phyloP scores from a whole-genome alignment of 2,797 vertebrate species.

The Calcarius lapponicus region DNA sequence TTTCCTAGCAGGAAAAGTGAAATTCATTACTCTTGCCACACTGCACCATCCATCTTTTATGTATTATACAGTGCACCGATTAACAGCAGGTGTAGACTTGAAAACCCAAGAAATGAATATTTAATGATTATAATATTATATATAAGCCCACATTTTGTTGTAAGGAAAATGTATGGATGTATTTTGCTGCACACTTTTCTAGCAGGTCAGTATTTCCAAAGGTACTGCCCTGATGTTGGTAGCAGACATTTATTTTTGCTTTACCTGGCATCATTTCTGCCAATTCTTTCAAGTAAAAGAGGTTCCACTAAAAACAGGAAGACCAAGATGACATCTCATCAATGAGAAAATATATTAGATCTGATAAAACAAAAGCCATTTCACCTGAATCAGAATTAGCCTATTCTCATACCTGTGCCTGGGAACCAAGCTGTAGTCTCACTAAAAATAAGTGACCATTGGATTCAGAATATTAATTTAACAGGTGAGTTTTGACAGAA shows the following conservation, averaged over 20 bases:
- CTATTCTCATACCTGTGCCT: neutral
- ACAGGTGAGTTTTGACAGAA: neutral
- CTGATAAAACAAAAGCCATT: neutral
- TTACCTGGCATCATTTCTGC: neutral
- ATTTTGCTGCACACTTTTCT: neutral
- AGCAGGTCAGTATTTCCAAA: neutral
- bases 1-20: slow-evolving; percentile 58
- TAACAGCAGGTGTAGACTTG: slow-evolving; percentile 37
- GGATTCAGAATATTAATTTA: neutral
- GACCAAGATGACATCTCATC: neutral
- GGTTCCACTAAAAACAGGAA: neutral
- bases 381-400: neutral
- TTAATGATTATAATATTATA: slow-evolving; percentile 46
- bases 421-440: neutral
- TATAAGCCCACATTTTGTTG: neutral
- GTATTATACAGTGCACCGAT: slow-evolving; percentile 25
- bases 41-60: slow-evolving; percentile 58
- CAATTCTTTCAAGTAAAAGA: neutral
- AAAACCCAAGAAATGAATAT: slow-evolving; percentile 53
- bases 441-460: neutral
- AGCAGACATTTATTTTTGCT: neutral
- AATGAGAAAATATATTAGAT: neutral
- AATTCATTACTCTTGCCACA: slow-evolving; percentile 69
- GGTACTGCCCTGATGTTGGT: neutral
- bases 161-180: neutral